phyloP scores from a whole-genome alignment of 2,113 vertebrate genomes.

The Chascanopsetta lugubris region DNA sequence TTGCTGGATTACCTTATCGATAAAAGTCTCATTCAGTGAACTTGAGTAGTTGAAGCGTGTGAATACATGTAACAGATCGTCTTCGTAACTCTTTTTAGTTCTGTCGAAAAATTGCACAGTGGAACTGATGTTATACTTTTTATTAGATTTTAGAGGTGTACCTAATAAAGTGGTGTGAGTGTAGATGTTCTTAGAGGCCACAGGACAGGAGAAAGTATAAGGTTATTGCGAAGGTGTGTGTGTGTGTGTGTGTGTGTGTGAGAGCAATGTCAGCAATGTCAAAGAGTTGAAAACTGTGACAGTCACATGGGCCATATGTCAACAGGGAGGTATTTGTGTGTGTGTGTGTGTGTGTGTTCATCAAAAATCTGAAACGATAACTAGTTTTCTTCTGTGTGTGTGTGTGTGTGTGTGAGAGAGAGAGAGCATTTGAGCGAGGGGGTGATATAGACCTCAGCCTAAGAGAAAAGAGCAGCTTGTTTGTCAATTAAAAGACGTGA shows the following conservation, averaged over 20 bases:
- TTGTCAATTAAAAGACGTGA: conserved; percentile 89
- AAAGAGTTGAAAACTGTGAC: conserved; percentile 60
- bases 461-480: conserved; percentile 87
- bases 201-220: background rate
- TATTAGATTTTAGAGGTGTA: too few species aligned
- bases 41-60: too few species aligned
- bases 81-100: too few species aligned
- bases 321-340: conserved; percentile 50
- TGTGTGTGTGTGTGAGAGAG: conserved; percentile 18
- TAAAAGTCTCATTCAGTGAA: too few species aligned
- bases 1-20: too few species aligned
- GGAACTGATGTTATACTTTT: too few species aligned
- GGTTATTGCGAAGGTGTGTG: background rate
- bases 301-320: conserved; percentile 64
- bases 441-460: conserved; percentile 85
- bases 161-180: too few species aligned
- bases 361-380: conserved; percentile 69
- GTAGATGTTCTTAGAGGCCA: background rate
- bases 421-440: conserved; percentile 56
- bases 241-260: conserved; percentile 4
- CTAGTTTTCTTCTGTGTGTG: conserved; percentile 54
- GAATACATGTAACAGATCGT: too few species aligned
- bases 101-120: too few species aligned
- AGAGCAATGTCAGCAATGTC: too few species aligned
- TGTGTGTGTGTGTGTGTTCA: conserved; percentile 46